These are phyloP conservation scores for Pocillopora meandrina DNA, from an alignment of 92 coral and sea anemone species.

Conservation along the genomic window DNA sequence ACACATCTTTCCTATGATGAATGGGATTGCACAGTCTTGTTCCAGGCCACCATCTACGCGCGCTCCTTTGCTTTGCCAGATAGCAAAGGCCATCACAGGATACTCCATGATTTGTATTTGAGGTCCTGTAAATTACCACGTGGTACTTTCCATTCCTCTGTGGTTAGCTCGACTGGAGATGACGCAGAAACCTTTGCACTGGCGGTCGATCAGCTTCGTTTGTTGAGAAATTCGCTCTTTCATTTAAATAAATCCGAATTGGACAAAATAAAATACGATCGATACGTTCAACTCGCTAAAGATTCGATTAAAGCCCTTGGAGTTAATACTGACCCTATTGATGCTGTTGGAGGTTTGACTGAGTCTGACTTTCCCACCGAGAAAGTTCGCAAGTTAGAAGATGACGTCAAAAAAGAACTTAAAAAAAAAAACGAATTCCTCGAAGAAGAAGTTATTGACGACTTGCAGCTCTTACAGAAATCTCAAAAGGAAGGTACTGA, in stretches of 20 bases:
- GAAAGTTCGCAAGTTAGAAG: slow-evolving; percentile 15
- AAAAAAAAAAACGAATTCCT: neutral
- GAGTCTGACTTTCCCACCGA: slow-evolving; percentile 43
- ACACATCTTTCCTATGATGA: slow-evolving; percentile 21
- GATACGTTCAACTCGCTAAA: slow-evolving; percentile 13
- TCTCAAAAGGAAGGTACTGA: neutral
- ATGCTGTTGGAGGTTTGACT: slow-evolving; percentile 14
- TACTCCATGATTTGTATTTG: slow-evolving; percentile 38
- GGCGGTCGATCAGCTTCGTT: slow-evolving; percentile 43
- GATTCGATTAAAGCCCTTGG: slow-evolving; percentile 37
- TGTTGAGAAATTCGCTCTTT: slow-evolving; percentile 23
- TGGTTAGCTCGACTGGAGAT: slow-evolving; percentile 35
- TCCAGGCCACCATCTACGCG: slow-evolving; percentile 40
- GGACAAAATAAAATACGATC: slow-evolving; percentile 23
- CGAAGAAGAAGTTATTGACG: neutral
- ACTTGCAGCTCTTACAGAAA: neutral
- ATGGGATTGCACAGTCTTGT: slow-evolving; percentile 45
- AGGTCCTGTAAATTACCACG: neutral
- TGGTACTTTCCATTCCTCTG: slow-evolving; percentile 38
- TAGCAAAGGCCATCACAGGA: neutral
- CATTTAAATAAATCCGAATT: slow-evolving; percentile 25
- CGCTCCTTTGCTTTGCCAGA: neutral
- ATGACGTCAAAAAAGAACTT: neutral
- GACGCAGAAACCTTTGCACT: slow-evolving; percentile 31
- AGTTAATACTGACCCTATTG: slow-evolving; percentile 5